phyloP scores from a whole-genome alignment of 1,140 invertebrate species.

The Triops longicaudatus region DNA sequence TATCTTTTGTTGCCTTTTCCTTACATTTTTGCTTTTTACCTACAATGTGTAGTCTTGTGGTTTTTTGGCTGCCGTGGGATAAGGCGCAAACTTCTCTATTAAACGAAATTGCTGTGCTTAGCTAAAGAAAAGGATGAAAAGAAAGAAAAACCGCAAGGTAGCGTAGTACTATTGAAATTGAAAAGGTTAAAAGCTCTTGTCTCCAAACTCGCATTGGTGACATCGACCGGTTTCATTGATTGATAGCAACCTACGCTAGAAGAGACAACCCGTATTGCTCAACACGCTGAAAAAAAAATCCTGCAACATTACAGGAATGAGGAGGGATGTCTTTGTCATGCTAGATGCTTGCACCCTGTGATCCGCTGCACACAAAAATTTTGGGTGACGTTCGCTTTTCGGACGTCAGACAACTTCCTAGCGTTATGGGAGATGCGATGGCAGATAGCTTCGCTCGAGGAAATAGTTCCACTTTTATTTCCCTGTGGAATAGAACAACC shows the following conservation, averaged over 20 bases:
- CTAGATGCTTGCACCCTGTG: too few species aligned
- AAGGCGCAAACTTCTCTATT: not conserved
- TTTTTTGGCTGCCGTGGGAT: not conserved
- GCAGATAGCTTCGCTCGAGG: too few species aligned
- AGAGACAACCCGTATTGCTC: not conserved
- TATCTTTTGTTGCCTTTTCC: too few species aligned
- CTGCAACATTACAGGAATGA: too few species aligned
- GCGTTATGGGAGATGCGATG: too few species aligned
- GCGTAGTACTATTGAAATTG: not conserved
- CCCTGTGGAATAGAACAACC: too few species aligned
- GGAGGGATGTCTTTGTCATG: too few species aligned
- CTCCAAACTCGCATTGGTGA: not conserved
- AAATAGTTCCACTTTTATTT: too few species aligned
- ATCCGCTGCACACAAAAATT: too few species aligned
- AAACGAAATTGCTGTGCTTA: not conserved
- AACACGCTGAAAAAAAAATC: not conserved
- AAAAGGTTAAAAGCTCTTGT: not conserved
- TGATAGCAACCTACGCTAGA: not conserved
- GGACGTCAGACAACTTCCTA: too few species aligned
- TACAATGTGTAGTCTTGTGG: not conserved
- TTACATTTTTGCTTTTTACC: too few species aligned
- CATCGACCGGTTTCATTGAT: slow-evolving; percentile 1
- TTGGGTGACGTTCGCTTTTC: too few species aligned
- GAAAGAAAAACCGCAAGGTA: not conserved
- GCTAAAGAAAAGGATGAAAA: not conserved